These are phyloP conservation scores for Oplegnathus fasciatus DNA, from an alignment of 2,113 vertebrate species.

Conservation along the genomic window DNA sequence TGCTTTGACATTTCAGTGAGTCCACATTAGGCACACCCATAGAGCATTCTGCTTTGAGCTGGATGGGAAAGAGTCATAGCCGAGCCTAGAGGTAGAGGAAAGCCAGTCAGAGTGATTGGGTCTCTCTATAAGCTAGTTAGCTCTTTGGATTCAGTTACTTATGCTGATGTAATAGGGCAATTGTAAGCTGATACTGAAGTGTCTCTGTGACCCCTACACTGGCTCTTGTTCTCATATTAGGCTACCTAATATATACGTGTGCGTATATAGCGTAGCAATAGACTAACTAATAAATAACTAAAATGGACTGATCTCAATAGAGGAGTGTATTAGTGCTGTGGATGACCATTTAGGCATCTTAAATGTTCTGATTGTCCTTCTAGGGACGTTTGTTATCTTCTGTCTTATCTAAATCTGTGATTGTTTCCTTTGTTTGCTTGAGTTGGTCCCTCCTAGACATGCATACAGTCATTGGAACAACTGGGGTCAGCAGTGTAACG, in stretches of 20 bases:
- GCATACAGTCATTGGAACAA: slow-evolving; percentile 45
- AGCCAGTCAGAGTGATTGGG: slow-evolving; percentile 79
- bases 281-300: slow-evolving; percentile 71
- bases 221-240: slow-evolving; percentile 75
- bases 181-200: slow-evolving; percentile 79
- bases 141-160: slow-evolving; percentile 81
- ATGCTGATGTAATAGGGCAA: slow-evolving; percentile 81
- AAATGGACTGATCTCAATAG: slow-evolving; percentile 68
- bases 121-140: slow-evolving; percentile 81
- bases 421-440: slow-evolving; percentile 52
- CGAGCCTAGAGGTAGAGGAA: slow-evolving; percentile 71
- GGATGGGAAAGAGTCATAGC: slow-evolving; percentile 75
- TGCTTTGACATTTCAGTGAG: slow-evolving; percentile 85
- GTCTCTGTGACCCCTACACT: slow-evolving; percentile 75
- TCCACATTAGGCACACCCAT: slow-evolving; percentile 84
- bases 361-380: slow-evolving; percentile 34
- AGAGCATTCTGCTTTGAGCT: slow-evolving; percentile 75
- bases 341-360: slow-evolving; percentile 44
- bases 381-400: slow-evolving; percentile 11
- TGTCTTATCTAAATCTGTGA: slow-evolving; percentile 35
- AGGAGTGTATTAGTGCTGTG: slow-evolving; percentile 62
- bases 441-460: slow-evolving; percentile 34
- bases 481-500: slow-evolving; percentile 71
- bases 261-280: slow-evolving; percentile 75
- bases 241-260: slow-evolving; percentile 72